Evolutionary conservation across 2,797 vertebrate genomes (phyloP), one percentile per base, ranked within the genome.

Genomic region (Anisognathus igniventris): DNA sequence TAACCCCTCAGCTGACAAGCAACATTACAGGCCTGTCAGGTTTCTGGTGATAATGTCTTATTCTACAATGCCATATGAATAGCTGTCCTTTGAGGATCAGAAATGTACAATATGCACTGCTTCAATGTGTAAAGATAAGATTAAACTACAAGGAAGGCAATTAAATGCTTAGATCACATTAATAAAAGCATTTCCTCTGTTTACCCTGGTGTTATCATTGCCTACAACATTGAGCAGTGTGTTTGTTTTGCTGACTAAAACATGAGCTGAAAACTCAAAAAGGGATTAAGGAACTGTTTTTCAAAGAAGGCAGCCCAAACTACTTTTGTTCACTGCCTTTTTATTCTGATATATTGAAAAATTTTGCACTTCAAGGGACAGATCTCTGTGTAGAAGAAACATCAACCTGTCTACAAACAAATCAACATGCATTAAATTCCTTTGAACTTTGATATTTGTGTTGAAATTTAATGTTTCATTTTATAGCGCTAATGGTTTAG

Each of bases 71-170:
- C 37, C 86, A 73, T 40, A 75, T 19, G 85, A 90, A 94, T 93
- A 84, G 53, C 65, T 92, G 89, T 93, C 96, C 95, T 97, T 95
- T 90, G 95, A 96, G 95, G 88, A 95, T 93, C 94, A 94, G 60
- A 90, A 95, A 84, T 30, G n/a, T 87, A 95, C 67, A 88, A 92
- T 82, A 91, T 39, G 57, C 77, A 70, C 64, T 56, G 92, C 92
- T 97, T 96, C 96, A 95, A 91, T 87, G 80, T 96, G 90, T 86
- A 93, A 85, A 96, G 96, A 97, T 96, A 95, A 97, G 97, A 97
- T 95, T 97, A 96, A 96, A 91, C 90, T 95, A 94, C 91, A 95
- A 95, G 92, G 47, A 68, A 97, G 77, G 94, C 92, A 97, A 97
- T 97, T 96, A 96, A 96, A 96, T 91, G 92, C 95, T 95, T 91